Evolutionary conservation across 2,888 invertebrate genomes (phyloP).

Genomic region (Cheilosia vernalis): DNA sequence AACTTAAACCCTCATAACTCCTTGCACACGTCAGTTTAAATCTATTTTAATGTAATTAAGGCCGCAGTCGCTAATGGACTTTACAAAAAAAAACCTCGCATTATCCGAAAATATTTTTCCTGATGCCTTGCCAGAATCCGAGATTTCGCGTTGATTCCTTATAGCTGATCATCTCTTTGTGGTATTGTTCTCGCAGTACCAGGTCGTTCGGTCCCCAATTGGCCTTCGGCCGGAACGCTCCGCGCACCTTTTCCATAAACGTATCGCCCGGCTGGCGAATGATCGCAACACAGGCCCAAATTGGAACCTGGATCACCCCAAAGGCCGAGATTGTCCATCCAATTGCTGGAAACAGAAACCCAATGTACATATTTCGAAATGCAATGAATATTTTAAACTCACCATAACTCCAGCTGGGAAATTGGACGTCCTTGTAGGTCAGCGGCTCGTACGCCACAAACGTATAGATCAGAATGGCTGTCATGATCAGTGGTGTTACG

Average conservation of each 20-base stretch:
- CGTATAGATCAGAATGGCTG: conserved; percentile 89
- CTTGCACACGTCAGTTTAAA: conserved; percentile 33
- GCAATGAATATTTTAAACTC: conserved; percentile 75
- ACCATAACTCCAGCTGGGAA: conserved; percentile 87
- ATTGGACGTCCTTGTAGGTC: conserved; percentile 85
- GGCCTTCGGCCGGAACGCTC: conserved; percentile 84
- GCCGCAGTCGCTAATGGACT: conserved; percentile 16
- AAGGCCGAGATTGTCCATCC: conserved; percentile 84
- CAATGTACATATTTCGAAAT: no score
- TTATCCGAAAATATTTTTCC: conserved; percentile 80
- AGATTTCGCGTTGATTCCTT: conserved; percentile 76
- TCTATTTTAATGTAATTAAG: conserved; percentile 43
- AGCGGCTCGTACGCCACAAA: conserved; percentile 86
- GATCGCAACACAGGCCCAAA: conserved; percentile 81
- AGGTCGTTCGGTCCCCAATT: conserved; percentile 86
- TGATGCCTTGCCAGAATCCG: conserved; percentile 78
- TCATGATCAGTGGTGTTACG: conserved; percentile 89
- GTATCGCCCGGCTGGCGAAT: conserved; percentile 80
- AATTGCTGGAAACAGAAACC: conserved; percentile 76
- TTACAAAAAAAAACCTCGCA: background rate
- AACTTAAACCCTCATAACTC: conserved; percentile 4
- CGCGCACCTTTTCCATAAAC: conserved; percentile 80
- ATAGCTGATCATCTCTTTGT: conserved; percentile 81
- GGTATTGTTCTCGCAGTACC: conserved; percentile 84
- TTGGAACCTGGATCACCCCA: conserved; percentile 84